phyloP scores from a whole-genome alignment of 2,113 vertebrate genomes.

The Rhinopomastus cyanomelas region DNA sequence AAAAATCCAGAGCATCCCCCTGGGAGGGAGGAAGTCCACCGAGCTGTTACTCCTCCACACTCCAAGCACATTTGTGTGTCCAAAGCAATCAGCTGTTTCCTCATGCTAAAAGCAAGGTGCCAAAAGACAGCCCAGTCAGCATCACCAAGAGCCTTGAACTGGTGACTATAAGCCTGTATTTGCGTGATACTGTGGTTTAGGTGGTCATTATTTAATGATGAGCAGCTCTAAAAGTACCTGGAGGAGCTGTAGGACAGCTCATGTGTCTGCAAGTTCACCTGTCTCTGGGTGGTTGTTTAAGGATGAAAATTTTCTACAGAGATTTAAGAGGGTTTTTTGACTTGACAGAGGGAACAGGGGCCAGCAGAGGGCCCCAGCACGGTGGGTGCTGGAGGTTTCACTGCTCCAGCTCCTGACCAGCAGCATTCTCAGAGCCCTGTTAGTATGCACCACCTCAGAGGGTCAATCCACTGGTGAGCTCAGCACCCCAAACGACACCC shows the following conservation, averaged over 20 bases:
- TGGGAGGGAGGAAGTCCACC: not conserved
- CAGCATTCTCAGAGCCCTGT: accelerated
- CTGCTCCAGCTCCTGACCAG: not conserved
- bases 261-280: accelerated
- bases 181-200: accelerated
- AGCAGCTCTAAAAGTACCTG: not conserved
- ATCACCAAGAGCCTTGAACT: not conserved
- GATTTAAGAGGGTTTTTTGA: not conserved
- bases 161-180: accelerated
- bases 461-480: accelerated
- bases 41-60: not conserved
- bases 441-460: not conserved
- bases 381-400: not conserved
- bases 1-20: not conserved
- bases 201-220: not conserved
- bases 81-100: not conserved
- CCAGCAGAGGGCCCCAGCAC: constrained; percentile 61
- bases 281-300: accelerated
- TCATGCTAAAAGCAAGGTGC: not conserved
- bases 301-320: not conserved
- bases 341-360: not conserved
- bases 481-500: accelerated
- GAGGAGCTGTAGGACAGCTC: not conserved
- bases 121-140: not conserved
- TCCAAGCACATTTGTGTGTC: not conserved